phyloP scores from a whole-genome alignment of 2,113 vertebrate genomes.

The Ranitomeya variabilis region DNA sequence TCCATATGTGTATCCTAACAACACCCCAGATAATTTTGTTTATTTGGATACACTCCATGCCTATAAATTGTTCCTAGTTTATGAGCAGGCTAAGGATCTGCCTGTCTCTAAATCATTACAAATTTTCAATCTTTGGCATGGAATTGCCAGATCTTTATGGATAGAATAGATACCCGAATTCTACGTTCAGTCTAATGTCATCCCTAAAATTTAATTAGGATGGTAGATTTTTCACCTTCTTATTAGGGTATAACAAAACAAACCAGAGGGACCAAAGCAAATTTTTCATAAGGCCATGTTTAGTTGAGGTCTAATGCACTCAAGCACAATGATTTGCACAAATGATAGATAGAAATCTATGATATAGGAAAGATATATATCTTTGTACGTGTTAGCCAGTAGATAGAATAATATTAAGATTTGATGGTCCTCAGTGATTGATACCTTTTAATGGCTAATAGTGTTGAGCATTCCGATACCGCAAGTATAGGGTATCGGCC shows the following conservation, averaged over 20 bases:
- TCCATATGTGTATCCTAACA: conserved; percentile 13
- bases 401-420: too few species aligned
- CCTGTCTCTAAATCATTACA: not conserved
- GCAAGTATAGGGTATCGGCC: too few species aligned
- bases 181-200: not conserved
- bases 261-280: not conserved
- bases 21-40: conserved; percentile 1
- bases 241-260: not conserved
- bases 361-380: too few species aligned
- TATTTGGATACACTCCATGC: conserved; percentile 7
- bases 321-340: too few species aligned
- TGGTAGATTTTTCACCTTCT: not conserved
- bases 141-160: not conserved
- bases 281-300: not conserved
- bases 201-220: too few species aligned
- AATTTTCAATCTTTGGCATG: not conserved
- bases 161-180: not conserved
- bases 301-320: too few species aligned
- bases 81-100: not conserved
- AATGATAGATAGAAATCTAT: too few species aligned
- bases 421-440: too few species aligned
- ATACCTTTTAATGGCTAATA: too few species aligned
- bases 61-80: conserved; percentile 2
- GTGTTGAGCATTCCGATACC: too few species aligned
- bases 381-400: too few species aligned